phyloP scores from a whole-genome alignment of 2,888 invertebrate species.

The Temnothorax unifasciatus region DNA sequence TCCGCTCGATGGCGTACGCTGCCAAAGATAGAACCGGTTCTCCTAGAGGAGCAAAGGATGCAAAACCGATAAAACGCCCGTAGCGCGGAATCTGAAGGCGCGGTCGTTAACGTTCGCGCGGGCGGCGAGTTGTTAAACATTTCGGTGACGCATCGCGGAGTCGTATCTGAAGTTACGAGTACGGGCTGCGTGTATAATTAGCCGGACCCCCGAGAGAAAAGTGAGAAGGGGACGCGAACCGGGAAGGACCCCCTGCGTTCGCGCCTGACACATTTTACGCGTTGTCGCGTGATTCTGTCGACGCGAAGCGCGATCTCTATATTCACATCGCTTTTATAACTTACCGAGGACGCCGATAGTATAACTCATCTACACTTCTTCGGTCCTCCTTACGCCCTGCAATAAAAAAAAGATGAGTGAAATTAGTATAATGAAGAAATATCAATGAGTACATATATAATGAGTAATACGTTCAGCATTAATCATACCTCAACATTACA shows the following conservation, averaged over 20 bases:
- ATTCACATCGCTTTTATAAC: conserved; percentile 63
- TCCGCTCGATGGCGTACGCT: conserved; percentile 3
- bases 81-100: conserved; percentile 25
- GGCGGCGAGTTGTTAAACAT: conserved; percentile 40
- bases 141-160: conserved; percentile 28
- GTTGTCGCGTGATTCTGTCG: conserved; percentile 5
- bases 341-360: conserved; percentile 80
- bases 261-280: conserved; percentile 61
- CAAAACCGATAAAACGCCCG: conserved; percentile 29
- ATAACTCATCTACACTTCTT: conserved; percentile 83
- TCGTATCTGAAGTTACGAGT: conserved; percentile 33
- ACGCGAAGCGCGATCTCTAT: conserved; percentile 35
- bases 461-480: not conserved
- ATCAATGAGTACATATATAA: not conserved
- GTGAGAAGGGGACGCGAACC: conserved; percentile 13
- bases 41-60: conserved; percentile 52
- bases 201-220: conserved; percentile 1
- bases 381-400: conserved; percentile 78
- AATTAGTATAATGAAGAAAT: conserved; percentile 15
- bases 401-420: conserved; percentile 69
- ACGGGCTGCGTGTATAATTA: conserved; percentile 61
- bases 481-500: not conserved
- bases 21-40: conserved; percentile 35
- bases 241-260: conserved; percentile 41
- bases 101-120: conserved; percentile 39